Percentiles rank a stretch among this genome's conserved stretches.
Conservation (phyloP, 2,113 vertebrate genomes). For the Phylloscopus whistleri region DNA sequence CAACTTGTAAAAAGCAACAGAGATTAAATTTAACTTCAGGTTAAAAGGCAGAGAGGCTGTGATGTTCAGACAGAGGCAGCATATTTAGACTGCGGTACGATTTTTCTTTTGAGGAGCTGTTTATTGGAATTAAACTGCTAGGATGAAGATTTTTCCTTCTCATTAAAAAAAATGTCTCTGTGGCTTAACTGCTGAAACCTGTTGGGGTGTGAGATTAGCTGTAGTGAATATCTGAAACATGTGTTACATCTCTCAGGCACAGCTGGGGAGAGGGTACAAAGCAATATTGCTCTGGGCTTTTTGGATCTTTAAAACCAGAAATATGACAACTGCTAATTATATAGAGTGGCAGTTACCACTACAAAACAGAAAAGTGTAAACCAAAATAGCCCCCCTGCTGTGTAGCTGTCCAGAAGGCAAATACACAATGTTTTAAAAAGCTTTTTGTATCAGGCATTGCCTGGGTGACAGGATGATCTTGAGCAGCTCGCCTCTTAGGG, state of each 20-base stretch:
- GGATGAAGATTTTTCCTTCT: not conserved
- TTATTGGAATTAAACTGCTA: not conserved
- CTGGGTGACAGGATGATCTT: not conserved
- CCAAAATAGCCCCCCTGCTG: not conserved
- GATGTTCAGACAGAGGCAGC: not conserved
- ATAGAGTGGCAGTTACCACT: conserved; percentile 1
- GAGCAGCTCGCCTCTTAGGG: not conserved
- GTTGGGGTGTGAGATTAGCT: conserved; percentile 5
- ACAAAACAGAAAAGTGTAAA: not conserved
- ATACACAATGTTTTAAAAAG: not conserved
- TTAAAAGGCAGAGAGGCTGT: not conserved
- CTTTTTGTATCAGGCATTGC: not conserved
- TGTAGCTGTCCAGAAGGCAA: conserved; percentile 5
- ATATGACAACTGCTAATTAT: conserved; percentile 51
- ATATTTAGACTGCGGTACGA: not conserved
- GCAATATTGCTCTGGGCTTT: not conserved
- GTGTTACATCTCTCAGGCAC: not conserved
- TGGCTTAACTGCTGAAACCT: not conserved
- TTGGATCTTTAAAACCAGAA: conserved; percentile 1
- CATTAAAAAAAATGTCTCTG: not conserved
- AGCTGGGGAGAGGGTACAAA: conserved; percentile 38
- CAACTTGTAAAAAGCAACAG: not conserved
- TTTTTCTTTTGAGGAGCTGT: not conserved
- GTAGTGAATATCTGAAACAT: not conserved
- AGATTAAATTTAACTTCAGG: not conserved